phyloP scores from a whole-genome alignment of 2,888 invertebrate genomes.

The Nymphalis urticae region DNA sequence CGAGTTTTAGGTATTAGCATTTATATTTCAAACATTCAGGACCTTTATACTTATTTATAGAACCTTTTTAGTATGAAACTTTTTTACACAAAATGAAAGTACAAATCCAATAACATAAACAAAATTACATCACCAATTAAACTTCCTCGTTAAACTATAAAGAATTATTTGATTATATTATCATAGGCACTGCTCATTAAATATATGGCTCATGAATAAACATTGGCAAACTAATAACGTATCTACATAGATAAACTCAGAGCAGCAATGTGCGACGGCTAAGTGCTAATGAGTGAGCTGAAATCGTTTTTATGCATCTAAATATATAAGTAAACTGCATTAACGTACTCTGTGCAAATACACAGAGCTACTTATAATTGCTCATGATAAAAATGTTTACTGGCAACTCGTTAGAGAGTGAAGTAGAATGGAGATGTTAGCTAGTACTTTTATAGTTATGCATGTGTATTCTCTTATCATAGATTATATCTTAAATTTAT shows the following conservation, averaged over 20 bases:
- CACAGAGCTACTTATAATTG: background rate
- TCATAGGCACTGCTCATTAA: slow-evolving; percentile 12
- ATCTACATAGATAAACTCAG: slow-evolving; percentile 15
- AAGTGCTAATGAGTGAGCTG: slow-evolving; percentile 27
- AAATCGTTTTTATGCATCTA: slow-evolving; percentile 30
- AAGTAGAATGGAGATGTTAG: too few species aligned
- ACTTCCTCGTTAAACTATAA: slow-evolving; percentile 10
- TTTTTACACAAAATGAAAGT: background rate
- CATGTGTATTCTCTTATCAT: too few species aligned
- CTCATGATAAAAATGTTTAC: background rate
- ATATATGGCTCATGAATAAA: slow-evolving; percentile 20
- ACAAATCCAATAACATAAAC: background rate
- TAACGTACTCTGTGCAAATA: slow-evolving; percentile 11
- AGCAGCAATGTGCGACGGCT: slow-evolving; percentile 14
- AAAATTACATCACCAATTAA: slow-evolving; percentile 13
- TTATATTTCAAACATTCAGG: too few species aligned
- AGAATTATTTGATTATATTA: slow-evolving; percentile 17
- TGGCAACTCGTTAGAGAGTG: too few species aligned
- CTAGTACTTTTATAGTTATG: too few species aligned
- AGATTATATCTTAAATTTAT: too few species aligned
- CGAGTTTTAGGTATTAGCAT: too few species aligned
- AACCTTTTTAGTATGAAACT: too few species aligned
- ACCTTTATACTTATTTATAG: too few species aligned
- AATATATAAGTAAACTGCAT: slow-evolving; percentile 28
- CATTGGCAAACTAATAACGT: slow-evolving; percentile 12